Percentiles rank a stretch among this genome's conserved stretches.
These are phyloP conservation scores for Hydractinia echinata DNA, from an alignment of 30 jellyfish, hydroid and myxozoan species.

Conservation along the genomic window DNA sequence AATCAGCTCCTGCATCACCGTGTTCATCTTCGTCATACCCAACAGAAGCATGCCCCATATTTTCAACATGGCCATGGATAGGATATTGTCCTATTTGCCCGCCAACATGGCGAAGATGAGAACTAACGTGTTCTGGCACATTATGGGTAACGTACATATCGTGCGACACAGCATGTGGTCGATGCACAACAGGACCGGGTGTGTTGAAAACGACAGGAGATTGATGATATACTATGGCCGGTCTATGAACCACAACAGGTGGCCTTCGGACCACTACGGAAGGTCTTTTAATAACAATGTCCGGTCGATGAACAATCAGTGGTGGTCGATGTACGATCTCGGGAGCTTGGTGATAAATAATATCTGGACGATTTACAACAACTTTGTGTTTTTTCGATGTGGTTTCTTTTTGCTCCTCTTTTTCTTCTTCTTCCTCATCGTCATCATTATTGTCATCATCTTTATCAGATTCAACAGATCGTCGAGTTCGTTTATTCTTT, in stretches of 20 bases:
- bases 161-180: constrained; percentile 72
- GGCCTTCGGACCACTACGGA: constrained; percentile 86
- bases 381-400: constrained; percentile 69
- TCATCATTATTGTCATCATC: constrained; percentile 32
- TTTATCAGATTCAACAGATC: neutral
- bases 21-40: constrained; percentile 18
- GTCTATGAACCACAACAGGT: constrained; percentile 78
- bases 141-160: constrained; percentile 70
- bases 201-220: constrained; percentile 89
- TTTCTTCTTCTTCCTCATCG: constrained; percentile 25
- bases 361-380: constrained; percentile 73
- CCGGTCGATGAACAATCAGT: constrained; percentile 75
- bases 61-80: constrained; percentile 40
- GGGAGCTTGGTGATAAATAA: constrained; percentile 73
- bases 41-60: constrained; percentile 33
- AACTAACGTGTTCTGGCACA: constrained; percentile 65
- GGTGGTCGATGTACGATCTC: constrained; percentile 85
- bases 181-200: constrained; percentile 74
- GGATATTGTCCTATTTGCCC: constrained; percentile 48
- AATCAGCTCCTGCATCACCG: neutral
- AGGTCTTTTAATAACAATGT: constrained; percentile 76
- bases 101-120: constrained; percentile 59
- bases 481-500: neutral
- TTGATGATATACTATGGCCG: constrained; percentile 75
- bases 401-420: constrained; percentile 34